Evolutionary conservation across 2,113 vertebrate species (phyloP), one percentile per base, ranked within the genome.

Genomic region (Nettapus auritus): DNA sequence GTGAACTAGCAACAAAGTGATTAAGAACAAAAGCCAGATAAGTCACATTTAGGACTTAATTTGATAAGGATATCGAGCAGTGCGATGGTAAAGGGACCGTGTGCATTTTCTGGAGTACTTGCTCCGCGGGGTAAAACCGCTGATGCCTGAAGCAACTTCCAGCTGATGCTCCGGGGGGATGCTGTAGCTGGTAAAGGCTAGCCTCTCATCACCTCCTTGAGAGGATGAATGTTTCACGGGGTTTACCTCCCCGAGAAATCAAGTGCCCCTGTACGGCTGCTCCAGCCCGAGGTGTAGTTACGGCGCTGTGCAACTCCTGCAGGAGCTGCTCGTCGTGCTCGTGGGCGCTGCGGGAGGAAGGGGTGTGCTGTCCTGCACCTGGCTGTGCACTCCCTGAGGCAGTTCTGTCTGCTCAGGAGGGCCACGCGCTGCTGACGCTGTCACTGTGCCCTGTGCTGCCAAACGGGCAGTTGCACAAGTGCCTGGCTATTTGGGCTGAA

Each of bases 21-120:
- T 91, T 86, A 86, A 95, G 89, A 94, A 69, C 57, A 88, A 93
- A 95, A 76, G 62, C 69, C 66, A 62, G 25, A 73, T 81, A 76
- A 77, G 28, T 73, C 64, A 31, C 40, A 79, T 84, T 79, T 86
- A 62, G 66, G 44, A 78, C 40, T 70, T 86, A 59, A 52, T 63
- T 81, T 33, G 53, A 1, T 33, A 46, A 90, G 38, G 80, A 77
- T 66, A 42, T 0, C 1, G 34, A 63, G 66, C 66, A 64, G 64
- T 53, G 46, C 3, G 16, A 29, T 55, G 33, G 21, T 59, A 9
- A 60, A 50, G 55, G 66, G n/a, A 29, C 18, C 12, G 19, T 28
- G 31, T 0, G 1, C 12, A 16, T 76, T 88, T 67, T 48, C 70
- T 22, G 8, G 23, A 36, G 42, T 75, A 4, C 3, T 56, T 84